These are phyloP conservation scores for Herpetotheres cachinnans DNA, from an alignment of 2,113 vertebrate genomes.

Conservation along the genomic window DNA sequence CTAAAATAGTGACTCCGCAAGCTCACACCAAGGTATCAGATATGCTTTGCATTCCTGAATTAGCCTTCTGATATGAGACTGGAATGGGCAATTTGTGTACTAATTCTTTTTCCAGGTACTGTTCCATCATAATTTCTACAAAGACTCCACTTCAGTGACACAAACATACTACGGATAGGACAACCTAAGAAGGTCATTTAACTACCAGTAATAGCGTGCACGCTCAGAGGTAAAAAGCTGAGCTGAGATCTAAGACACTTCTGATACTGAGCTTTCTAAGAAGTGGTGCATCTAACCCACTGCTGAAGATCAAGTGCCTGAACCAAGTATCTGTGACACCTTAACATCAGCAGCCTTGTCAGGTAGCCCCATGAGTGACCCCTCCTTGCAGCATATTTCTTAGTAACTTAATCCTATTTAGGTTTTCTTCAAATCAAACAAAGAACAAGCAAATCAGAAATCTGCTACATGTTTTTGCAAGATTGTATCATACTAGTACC, in stretches of 20 bases:
- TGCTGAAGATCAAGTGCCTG: constrained; percentile 54
- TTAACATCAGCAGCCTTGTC: not conserved
- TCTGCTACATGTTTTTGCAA: constrained; percentile 41
- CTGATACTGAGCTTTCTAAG: constrained; percentile 38
- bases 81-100: not conserved
- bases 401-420: constrained; percentile 67
- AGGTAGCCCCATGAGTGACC: not conserved
- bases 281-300: constrained; percentile 55
- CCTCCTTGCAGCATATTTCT: constrained; percentile 32
- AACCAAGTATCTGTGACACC: constrained; percentile 33
- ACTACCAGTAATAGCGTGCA: constrained; percentile 5
- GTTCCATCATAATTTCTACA: not conserved
- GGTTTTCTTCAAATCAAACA: constrained; percentile 48
- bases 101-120: not conserved
- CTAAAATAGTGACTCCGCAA: not conserved
- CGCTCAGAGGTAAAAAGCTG: constrained; percentile 27
- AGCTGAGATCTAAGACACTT: constrained; percentile 11
- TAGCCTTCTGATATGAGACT: not conserved
- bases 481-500: not conserved
- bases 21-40: not conserved
- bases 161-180: not conserved
- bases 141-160: not conserved
- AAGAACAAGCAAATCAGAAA: constrained; percentile 29
- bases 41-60: not conserved
- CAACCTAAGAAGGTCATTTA: constrained; percentile 42